phyloP scores from a whole-genome alignment of 1,140 invertebrate genomes.

The Uloborus diversus region DNA sequence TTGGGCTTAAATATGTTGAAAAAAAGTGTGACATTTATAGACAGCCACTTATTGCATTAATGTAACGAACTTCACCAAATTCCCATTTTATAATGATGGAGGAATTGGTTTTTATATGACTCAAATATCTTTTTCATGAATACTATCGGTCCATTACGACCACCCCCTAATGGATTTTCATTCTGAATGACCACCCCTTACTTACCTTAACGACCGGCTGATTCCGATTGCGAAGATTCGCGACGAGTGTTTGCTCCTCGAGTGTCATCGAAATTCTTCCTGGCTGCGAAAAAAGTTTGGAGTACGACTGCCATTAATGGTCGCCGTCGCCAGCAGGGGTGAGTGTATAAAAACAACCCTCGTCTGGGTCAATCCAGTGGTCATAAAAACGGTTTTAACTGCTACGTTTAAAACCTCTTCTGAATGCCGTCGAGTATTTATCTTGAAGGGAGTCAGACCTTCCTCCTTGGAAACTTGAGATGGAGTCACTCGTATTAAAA shows the following conservation, averaged over 20 bases:
- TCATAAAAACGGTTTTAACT: conserved; percentile 41
- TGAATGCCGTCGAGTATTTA: conserved; percentile 37
- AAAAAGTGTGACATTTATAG: no score
- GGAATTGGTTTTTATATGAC: no score
- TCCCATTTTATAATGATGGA: no score
- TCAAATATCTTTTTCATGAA: no score
- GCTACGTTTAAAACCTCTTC: conserved; percentile 17
- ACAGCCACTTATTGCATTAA: no score
- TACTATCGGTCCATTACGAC: background rate
- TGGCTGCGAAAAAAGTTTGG: background rate
- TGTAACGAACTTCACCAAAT: no score
- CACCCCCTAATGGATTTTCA: background rate
- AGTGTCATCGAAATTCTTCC: background rate
- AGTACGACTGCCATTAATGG: conserved; percentile 31
- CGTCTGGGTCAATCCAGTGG: conserved; percentile 42
- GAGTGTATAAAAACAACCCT: conserved; percentile 20
- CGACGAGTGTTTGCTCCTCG: background rate
- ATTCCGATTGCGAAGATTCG: background rate
- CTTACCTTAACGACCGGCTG: background rate
- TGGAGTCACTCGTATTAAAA: no score
- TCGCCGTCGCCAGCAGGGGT: conserved; percentile 35
- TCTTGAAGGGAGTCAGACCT: background rate
- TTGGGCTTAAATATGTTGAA: no score
- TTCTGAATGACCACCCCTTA: background rate
- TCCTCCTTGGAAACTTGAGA: background rate